Percentiles rank a stretch among this genome's conserved stretches.
These are phyloP conservation scores for Pachycephala philippinensis DNA, from an alignment of 2,113 vertebrate genomes.

Conservation along the genomic window DNA sequence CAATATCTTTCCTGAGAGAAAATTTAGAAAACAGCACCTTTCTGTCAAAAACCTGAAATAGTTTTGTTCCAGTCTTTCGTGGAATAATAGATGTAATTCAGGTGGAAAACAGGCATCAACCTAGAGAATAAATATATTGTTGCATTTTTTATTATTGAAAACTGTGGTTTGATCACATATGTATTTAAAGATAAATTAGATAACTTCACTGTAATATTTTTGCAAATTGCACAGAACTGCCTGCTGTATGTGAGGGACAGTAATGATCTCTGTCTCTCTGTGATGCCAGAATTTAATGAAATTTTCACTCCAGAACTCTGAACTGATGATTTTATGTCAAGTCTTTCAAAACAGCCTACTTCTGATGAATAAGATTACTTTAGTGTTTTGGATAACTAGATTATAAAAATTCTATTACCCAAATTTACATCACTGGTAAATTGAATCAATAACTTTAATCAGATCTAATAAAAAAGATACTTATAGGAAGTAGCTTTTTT, in stretches of 20 bases:
- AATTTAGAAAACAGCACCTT: background rate
- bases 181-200: background rate
- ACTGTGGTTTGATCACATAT: background rate
- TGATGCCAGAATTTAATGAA: background rate
- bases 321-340: background rate
- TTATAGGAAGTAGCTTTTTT: background rate
- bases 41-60: background rate
- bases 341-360: background rate
- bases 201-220: background rate
- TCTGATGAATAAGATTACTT: background rate
- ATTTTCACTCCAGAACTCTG: background rate
- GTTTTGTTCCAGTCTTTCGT: background rate
- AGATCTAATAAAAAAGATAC: background rate
- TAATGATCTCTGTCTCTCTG: background rate
- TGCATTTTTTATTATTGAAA: background rate
- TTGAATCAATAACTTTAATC: conserved; percentile 17
- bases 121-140: background rate
- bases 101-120: background rate
- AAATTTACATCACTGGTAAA: background rate
- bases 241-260: background rate
- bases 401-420: background rate
- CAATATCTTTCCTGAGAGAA: background rate
- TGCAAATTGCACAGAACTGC: background rate
- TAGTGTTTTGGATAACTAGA: background rate
- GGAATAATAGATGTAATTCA: background rate